These are phyloP conservation scores for Amazona guildingii DNA, from an alignment of 2,113 vertebrate genomes.

Conservation along the genomic window DNA sequence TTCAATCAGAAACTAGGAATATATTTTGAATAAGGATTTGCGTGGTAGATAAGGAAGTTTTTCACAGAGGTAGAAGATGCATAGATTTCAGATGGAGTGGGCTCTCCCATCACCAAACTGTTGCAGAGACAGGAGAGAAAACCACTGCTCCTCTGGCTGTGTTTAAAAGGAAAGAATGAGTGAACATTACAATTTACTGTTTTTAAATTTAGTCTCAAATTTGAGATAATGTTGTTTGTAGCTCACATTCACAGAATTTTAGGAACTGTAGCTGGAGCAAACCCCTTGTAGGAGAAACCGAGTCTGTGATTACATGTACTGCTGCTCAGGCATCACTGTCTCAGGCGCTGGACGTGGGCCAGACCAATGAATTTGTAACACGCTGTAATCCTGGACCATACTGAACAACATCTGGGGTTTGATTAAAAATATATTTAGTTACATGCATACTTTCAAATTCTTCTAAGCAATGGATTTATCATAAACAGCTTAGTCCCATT, in stretches of 20 bases:
- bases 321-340: neutral
- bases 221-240: neutral
- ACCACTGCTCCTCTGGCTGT: accelerated
- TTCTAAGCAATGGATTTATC: neutral
- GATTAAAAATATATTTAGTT: neutral
- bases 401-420: neutral
- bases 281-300: neutral
- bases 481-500: neutral
- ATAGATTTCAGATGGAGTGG: neutral
- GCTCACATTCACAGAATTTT: neutral
- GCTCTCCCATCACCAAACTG: neutral
- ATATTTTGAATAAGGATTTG: neutral
- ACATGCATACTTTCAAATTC: neutral
- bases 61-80: neutral
- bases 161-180: neutral
- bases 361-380: neutral
- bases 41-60: neutral
- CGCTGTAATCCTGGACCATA: neutral
- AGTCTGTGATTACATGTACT: accelerated
- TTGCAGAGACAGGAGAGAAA: neutral
- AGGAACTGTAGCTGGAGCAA: neutral
- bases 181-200: accelerated
- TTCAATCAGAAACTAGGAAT: neutral
- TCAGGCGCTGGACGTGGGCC: neutral
- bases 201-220: neutral